These are phyloP conservation scores for Rhabdomys pumilio DNA, from an alignment of 2,797 vertebrate species.

Conservation along the genomic window DNA sequence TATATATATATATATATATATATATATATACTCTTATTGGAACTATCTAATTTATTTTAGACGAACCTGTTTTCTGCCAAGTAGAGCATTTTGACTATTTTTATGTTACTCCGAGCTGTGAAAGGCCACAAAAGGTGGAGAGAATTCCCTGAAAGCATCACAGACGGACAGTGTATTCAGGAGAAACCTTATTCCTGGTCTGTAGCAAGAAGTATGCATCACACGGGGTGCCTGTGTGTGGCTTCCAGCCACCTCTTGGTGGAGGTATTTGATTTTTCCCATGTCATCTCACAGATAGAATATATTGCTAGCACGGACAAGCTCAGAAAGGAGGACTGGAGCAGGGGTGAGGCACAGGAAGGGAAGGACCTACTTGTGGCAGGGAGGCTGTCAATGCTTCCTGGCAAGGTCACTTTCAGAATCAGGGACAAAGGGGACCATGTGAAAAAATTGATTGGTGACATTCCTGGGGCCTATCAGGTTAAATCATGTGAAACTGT, in stretches of 20 bases:
- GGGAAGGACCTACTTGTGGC: not conserved
- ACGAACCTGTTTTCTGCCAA: not conserved
- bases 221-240: not conserved
- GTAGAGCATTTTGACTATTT: not conserved
- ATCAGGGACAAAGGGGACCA: not conserved
- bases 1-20: too few species aligned
- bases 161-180: not conserved
- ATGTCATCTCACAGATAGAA: too few species aligned
- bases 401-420: not conserved
- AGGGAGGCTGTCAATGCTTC: not conserved
- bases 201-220: not conserved
- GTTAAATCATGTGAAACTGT: not conserved
- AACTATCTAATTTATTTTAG: not conserved
- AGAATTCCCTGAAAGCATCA: not conserved
- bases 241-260: not conserved
- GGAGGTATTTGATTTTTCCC: not conserved
- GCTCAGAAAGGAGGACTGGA: not conserved
- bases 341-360: not conserved
- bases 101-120: not conserved
- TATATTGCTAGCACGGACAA: not conserved
- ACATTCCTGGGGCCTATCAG: not conserved
- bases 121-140: not conserved
- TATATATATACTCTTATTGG: not conserved
- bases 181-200: not conserved
- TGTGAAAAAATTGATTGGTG: not conserved